Evolutionary conservation across 1,140 invertebrate species (phyloP).

Genomic region (Rhyzopertha dominica): DNA sequence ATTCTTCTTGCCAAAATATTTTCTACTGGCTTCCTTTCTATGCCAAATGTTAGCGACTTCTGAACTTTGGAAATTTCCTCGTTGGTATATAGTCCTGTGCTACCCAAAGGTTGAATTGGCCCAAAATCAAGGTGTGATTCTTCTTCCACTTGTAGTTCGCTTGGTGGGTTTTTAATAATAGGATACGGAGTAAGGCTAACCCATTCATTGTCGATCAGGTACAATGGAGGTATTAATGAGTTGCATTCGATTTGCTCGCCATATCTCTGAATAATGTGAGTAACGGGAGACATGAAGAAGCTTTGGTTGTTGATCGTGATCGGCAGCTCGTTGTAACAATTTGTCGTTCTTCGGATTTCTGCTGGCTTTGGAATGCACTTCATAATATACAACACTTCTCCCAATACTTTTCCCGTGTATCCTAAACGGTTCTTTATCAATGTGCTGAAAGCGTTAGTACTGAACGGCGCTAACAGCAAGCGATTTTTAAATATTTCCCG

Average conservation of each 20-base stretch:
- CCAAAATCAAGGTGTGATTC: no score
- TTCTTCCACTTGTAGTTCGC: no score
- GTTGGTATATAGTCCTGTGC: constrained; percentile 14
- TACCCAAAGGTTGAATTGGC: constrained; percentile 11
- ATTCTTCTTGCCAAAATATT: constrained; percentile 14
- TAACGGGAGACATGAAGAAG: constrained; percentile 7
- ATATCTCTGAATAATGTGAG: constrained; percentile 8
- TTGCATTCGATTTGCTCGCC: no score
- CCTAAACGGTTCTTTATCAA: constrained; percentile 4
- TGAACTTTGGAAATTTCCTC: constrained; percentile 13
- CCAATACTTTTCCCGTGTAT: constrained; percentile 2
- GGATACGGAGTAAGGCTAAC: constrained; percentile 8
- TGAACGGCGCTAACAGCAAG: constrained; percentile 2
- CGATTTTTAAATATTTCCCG: constrained; percentile 11
- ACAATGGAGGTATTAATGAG: constrained; percentile 2
- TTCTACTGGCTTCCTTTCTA: constrained; percentile 8
- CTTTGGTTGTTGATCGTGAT: no score
- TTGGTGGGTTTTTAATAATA: no score
- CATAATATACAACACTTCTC: constrained; percentile 9
- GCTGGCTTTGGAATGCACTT: constrained; percentile 1
- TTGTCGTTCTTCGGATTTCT: not conserved
- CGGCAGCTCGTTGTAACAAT: constrained; percentile 6
- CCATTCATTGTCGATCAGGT: no score
- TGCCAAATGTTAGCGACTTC: constrained; percentile 14
- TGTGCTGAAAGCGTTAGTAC: constrained; percentile 1